Conservation (phyloP, 2,797 vertebrate genomes). For the Anas georgica region DNA sequence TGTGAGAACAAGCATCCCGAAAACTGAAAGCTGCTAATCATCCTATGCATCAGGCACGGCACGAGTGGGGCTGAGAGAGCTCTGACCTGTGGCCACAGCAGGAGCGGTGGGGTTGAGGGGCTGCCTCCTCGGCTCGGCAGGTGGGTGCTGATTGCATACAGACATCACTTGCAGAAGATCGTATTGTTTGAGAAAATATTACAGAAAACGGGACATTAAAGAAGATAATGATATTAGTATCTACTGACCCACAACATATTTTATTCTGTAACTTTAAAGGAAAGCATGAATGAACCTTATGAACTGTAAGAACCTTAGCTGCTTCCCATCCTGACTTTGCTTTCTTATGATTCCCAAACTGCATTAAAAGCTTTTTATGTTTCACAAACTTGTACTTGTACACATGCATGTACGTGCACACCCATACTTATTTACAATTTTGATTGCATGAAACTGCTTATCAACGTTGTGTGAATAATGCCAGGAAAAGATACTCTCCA, state of each 20-base stretch:
- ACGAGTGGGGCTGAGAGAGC: not conserved
- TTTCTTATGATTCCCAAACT: not conserved
- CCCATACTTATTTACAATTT: constrained; percentile 55
- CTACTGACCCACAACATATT: not conserved
- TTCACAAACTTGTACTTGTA: not conserved
- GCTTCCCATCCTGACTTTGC: not conserved
- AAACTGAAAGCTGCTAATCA: not conserved
- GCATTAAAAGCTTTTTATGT: not conserved
- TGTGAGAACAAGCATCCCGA: not conserved
- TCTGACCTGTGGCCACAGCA: not conserved
- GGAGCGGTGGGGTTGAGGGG: not conserved
- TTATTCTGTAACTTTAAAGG: not conserved
- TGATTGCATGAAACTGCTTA: constrained; percentile 65
- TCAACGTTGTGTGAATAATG: constrained; percentile 74
- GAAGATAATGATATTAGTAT: not conserved
- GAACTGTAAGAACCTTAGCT: not conserved
- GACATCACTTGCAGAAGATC: not conserved
- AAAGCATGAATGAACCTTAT: not conserved
- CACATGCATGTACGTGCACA: not conserved
- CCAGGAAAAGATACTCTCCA: constrained; percentile 77
- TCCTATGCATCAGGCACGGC: not conserved
- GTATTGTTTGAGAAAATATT: not conserved
- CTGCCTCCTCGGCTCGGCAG: not conserved
- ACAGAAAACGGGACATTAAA: not conserved
- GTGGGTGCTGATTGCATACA: fast-evolving